These are phyloP conservation scores for Dicaeum eximium DNA, from an alignment of 2,113 vertebrate genomes.

Conservation along the genomic window DNA sequence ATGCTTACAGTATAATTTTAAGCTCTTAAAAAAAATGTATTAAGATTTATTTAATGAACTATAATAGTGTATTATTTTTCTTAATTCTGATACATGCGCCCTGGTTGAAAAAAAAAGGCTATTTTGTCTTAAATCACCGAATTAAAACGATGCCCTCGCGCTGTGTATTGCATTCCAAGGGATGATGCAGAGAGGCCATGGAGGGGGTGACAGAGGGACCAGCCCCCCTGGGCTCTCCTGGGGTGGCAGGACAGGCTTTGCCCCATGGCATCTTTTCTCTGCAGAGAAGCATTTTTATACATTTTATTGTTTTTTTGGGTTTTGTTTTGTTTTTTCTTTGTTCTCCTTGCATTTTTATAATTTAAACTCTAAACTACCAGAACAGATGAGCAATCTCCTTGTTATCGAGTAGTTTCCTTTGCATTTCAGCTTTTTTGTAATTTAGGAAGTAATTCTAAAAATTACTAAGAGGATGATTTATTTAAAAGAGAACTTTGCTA, in stretches of 20 bases:
- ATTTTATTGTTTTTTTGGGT: background rate
- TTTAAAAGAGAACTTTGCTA: slow-evolving; percentile 83
- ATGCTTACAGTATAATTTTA: slow-evolving; percentile 45
- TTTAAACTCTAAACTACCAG: slow-evolving; percentile 48
- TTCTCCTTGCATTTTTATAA: slow-evolving; percentile 36
- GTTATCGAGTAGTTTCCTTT: slow-evolving; percentile 76
- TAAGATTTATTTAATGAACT: slow-evolving; percentile 55
- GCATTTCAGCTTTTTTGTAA: slow-evolving; percentile 88
- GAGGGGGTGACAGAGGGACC: background rate
- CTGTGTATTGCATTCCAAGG: background rate
- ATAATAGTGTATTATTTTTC: slow-evolving; percentile 38
- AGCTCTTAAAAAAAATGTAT: slow-evolving; percentile 55
- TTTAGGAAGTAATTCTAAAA: slow-evolving; percentile 86
- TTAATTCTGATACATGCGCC: background rate
- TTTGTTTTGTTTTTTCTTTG: background rate
- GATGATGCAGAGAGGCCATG: background rate
- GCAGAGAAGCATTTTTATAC: slow-evolving; percentile 64
- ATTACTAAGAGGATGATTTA: slow-evolving; percentile 89
- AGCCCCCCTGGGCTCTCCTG: background rate
- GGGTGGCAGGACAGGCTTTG: background rate
- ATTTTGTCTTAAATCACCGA: slow-evolving; percentile 37
- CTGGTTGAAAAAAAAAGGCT: background rate
- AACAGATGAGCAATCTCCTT: slow-evolving; percentile 55
- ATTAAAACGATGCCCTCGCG: background rate
- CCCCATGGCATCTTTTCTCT: slow-evolving; percentile 20